phyloP scores from a whole-genome alignment of 2,797 vertebrate genomes.

The Clarias laeviceps region DNA sequence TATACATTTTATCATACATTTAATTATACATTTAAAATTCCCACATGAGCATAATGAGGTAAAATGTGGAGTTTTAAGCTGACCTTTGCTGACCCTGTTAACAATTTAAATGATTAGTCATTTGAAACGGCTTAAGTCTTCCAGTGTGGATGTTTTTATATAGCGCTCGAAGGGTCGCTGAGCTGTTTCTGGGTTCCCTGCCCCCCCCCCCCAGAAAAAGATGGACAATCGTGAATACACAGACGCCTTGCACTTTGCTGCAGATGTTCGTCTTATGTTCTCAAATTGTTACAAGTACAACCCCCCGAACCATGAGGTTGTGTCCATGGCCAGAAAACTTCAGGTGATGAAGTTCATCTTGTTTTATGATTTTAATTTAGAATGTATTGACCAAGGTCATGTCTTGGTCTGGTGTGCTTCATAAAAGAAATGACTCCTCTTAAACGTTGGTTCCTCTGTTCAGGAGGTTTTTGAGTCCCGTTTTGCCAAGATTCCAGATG shows the following conservation, averaged over 20 bases:
- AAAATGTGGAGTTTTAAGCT: neutral
- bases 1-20: too few species aligned
- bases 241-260: conserved; percentile 83
- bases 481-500: conserved; percentile 82
- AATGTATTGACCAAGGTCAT: neutral
- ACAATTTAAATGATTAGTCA: neutral
- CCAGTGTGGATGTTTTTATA: neutral
- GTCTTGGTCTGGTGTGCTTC: neutral
- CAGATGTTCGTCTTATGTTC: conserved; percentile 91
- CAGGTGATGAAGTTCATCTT: conserved; percentile 74
- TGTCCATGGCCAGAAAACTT: conserved; percentile 87
- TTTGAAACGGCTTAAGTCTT: neutral
- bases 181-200: neutral
- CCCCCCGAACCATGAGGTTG: conserved; percentile 84
- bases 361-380: neutral
- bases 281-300: conserved; percentile 88
- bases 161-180: neutral
- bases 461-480: conserved; percentile 90
- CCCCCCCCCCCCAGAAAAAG: conserved; percentile 77
- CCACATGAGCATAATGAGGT: neutral
- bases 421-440: neutral
- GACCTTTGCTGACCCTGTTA: too few species aligned
- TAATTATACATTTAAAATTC: too few species aligned
- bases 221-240: conserved; percentile 84
- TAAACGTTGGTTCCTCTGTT: neutral